phyloP scores from a whole-genome alignment of 2,888 invertebrate species.

The Mimas tiliae region DNA sequence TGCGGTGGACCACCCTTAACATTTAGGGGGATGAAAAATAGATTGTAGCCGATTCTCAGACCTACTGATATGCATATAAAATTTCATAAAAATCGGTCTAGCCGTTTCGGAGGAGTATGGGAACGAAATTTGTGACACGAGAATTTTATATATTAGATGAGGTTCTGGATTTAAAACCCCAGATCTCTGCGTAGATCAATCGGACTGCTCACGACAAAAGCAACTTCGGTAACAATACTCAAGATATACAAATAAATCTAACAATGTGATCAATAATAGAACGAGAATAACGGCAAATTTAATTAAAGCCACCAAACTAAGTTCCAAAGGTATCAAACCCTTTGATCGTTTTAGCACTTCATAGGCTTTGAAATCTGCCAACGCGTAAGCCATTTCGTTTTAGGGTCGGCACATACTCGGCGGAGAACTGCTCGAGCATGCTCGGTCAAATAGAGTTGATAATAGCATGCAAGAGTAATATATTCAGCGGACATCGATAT shows the following conservation, averaged over 20 bases:
- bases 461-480: too few species aligned
- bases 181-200: not conserved
- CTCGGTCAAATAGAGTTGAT: too few species aligned
- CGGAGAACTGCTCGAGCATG: too few species aligned
- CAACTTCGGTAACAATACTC: not conserved
- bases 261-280: constrained; percentile 6
- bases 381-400: not conserved
- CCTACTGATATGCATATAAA: too few species aligned
- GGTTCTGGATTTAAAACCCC: not conserved
- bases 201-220: not conserved
- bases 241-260: not conserved
- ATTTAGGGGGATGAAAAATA: too few species aligned
- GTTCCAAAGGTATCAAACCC: constrained; percentile 24
- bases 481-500: too few species aligned
- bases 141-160: too few species aligned
- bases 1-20: too few species aligned
- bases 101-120: too few species aligned
- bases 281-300: constrained; percentile 22
- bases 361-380: constrained; percentile 4
- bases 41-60: too few species aligned
- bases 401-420: not conserved
- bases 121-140: too few species aligned
- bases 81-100: too few species aligned
- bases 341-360: constrained; percentile 21
- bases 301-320: constrained; percentile 13